Conservation (phyloP, 2,888 invertebrate genomes). For the Synanthedon vespiformis region DNA sequence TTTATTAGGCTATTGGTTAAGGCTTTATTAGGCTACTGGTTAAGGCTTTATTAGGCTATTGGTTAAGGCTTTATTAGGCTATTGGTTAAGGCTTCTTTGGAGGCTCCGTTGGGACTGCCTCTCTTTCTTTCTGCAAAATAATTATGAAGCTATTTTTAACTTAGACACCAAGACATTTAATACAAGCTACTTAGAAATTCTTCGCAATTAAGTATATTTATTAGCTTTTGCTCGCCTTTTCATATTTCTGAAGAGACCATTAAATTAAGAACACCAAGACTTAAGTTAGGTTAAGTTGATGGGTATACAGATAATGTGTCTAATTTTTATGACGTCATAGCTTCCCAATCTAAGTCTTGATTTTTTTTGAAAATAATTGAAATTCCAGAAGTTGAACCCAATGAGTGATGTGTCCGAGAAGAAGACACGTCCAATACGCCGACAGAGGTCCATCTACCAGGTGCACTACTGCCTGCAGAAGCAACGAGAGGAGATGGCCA, state of each 20-base stretch:
- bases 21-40: too few relatives aligned
- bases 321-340: too few relatives aligned
- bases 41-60: constrained; percentile 1
- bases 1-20: too few relatives aligned
- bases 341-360: too few relatives aligned
- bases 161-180: neutral
- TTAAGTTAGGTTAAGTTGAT: too few relatives aligned
- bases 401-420: constrained; percentile 46
- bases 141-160: neutral
- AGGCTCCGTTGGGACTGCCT: too few relatives aligned
- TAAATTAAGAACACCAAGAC: too few relatives aligned
- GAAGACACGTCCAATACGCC: constrained; percentile 16
- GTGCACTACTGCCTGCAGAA: constrained; percentile 44
- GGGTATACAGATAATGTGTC: too few relatives aligned
- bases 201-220: constrained; percentile 1
- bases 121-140: too few relatives aligned
- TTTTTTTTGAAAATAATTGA: too few relatives aligned
- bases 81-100: too few relatives aligned
- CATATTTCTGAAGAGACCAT: too few relatives aligned
- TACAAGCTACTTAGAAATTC: neutral
- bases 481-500: constrained; percentile 32
- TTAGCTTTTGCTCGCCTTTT: neutral
- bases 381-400: constrained; percentile 26
- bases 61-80: constrained; percentile 1
- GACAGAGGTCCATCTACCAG: constrained; percentile 50